phyloP scores from a whole-genome alignment of 2,888 invertebrate species.

The Cactoblastis cactorum region DNA sequence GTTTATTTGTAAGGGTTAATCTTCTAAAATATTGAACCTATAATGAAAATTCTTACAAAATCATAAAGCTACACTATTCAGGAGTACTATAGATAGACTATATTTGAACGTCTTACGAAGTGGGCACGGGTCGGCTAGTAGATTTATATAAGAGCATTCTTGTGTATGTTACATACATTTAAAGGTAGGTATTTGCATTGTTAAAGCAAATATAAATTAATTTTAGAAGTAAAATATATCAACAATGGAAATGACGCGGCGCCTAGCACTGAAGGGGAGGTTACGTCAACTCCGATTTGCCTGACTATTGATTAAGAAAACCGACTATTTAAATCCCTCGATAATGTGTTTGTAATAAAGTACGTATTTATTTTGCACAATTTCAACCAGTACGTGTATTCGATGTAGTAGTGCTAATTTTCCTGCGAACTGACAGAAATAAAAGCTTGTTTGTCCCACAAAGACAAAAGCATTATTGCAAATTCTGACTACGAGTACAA shows the following conservation, averaged over 20 bases:
- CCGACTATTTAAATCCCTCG: conserved; percentile 4
- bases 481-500: conserved; percentile 70
- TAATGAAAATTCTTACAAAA: too few species aligned
- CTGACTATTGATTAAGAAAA: conserved; percentile 6
- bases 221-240: not conserved
- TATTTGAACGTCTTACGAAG: too few species aligned
- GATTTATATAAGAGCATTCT: too few species aligned
- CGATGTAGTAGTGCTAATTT: conserved; percentile 6
- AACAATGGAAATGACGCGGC: conserved; percentile 1
- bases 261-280: not conserved
- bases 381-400: not conserved
- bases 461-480: conserved; percentile 63
- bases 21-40: too few species aligned
- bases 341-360: not conserved
- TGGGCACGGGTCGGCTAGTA: too few species aligned
- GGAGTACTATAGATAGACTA: too few species aligned
- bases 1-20: too few species aligned
- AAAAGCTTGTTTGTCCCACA: conserved; percentile 51
- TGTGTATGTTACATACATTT: not conserved
- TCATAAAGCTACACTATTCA: too few species aligned
- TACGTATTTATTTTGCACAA: not conserved
- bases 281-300: conserved; percentile 4
- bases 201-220: not conserved
- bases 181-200: too few species aligned
- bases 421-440: conserved; percentile 28